These are phyloP conservation scores for Heliconius hermathena DNA, from an alignment of 1,140 invertebrate species.

Conservation along the genomic window DNA sequence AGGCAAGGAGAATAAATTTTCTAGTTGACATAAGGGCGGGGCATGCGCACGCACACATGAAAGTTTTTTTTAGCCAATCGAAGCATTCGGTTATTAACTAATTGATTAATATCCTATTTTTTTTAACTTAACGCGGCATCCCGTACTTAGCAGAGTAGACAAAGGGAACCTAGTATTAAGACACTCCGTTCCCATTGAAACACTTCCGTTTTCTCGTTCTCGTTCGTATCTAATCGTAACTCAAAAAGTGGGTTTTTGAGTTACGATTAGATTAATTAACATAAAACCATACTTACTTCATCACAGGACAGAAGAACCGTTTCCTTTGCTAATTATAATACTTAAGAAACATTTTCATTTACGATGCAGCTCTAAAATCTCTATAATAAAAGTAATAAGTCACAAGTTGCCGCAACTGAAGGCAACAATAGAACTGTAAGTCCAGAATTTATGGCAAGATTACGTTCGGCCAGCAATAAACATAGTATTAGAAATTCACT, in stretches of 20 bases:
- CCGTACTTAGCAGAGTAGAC: too few relatives aligned
- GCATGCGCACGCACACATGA: background rate
- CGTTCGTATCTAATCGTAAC: too few relatives aligned
- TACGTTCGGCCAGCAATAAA: background rate
- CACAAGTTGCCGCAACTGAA: conserved; percentile 4
- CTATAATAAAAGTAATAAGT: conserved; percentile 10
- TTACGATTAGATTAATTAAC: background rate
- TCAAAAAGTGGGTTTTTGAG: too few relatives aligned
- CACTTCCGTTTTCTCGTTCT: too few relatives aligned
- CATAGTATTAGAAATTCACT: background rate
- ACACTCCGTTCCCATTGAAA: background rate
- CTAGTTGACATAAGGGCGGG: background rate
- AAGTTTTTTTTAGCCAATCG: background rate
- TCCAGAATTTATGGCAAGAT: conserved; percentile 10
- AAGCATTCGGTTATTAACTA: background rate
- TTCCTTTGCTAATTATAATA: background rate
- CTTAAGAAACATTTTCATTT: background rate
- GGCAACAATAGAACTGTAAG: background rate
- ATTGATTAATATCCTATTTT: background rate
- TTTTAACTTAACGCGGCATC: too few relatives aligned
- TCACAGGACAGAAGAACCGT: background rate
- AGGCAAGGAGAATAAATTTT: background rate
- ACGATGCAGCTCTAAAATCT: background rate
- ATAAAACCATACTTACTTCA: background rate
- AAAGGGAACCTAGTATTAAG: too few relatives aligned